These are phyloP conservation scores for Xestia c-nigrum DNA, from an alignment of 2,888 invertebrate genomes.

Conservation along the genomic window DNA sequence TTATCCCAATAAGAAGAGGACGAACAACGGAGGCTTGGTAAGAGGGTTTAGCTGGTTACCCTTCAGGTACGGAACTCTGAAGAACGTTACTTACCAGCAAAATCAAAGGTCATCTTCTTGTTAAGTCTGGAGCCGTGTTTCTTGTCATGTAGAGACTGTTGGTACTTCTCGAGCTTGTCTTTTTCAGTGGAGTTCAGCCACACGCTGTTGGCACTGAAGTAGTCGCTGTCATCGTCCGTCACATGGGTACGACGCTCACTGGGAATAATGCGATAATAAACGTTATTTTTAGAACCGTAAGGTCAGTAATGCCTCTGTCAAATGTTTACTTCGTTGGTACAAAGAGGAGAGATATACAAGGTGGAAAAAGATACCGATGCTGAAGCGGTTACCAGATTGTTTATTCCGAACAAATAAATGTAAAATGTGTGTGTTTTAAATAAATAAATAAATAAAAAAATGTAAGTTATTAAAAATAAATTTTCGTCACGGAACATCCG, in stretches of 20 bases:
- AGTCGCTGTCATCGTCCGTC: slow-evolving; percentile 98
- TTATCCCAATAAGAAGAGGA: no score
- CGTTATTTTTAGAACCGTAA: not conserved
- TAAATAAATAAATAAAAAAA: no score
- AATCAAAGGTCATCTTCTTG: slow-evolving; percentile 94
- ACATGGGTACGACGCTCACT: slow-evolving; percentile 94
- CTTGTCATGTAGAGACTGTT: slow-evolving; percentile 92
- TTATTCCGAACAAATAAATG: no score
- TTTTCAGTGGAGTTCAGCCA: slow-evolving; percentile 95
- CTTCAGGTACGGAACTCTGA: not conserved
- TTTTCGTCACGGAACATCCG: no score
- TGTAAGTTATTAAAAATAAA: no score
- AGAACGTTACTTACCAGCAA: slow-evolving; percentile 89
- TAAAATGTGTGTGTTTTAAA: no score
- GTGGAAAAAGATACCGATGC: no score
- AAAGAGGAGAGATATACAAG: no score
- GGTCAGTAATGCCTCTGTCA: not conserved
- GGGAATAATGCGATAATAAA: slow-evolving; percentile 2
- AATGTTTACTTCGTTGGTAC: not conserved
- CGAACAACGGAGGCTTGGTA: no score
- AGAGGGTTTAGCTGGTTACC: no score
- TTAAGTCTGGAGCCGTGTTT: slow-evolving; percentile 93
- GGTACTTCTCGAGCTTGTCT: slow-evolving; percentile 92
- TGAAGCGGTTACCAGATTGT: no score
- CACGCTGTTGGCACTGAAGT: slow-evolving; percentile 95